These are phyloP conservation scores for Caenorhabditis zanzibari DNA, from an alignment of 2,888 invertebrate genomes.

Conservation along the genomic window DNA sequence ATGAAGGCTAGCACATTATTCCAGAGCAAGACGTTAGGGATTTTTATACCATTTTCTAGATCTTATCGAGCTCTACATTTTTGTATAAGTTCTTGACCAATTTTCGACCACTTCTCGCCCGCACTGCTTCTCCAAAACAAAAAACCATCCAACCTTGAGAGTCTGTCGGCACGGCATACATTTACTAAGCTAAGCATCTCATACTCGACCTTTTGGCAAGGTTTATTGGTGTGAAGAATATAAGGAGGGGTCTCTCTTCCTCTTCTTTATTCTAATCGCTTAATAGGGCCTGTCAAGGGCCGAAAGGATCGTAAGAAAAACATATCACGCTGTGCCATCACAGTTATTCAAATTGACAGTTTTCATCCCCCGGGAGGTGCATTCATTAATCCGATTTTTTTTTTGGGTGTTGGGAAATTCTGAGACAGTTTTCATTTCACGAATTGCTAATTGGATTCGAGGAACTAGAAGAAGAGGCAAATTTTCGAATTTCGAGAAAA, in stretches of 20 bases:
- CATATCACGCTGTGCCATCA: conserved; percentile 47
- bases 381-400: not conserved
- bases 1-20: too few relatives aligned
- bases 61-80: too few relatives aligned
- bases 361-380: not conserved
- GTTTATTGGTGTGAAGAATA: conserved; percentile 54
- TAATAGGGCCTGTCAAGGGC: conserved; percentile 37
- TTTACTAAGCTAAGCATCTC: not conserved
- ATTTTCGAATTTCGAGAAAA: conserved; percentile 9
- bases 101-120: too few relatives aligned
- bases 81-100: too few relatives aligned
- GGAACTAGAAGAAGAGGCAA: too few relatives aligned
- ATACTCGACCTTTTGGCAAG: conserved; percentile 65
- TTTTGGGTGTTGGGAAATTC: not conserved
- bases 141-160: too few relatives aligned
- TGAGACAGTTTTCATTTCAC: not conserved
- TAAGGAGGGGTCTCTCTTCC: conserved; percentile 11
- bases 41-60: too few relatives aligned
- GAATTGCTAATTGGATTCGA: conserved; percentile 50
- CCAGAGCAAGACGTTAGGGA: too few relatives aligned
- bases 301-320: conserved; percentile 10
- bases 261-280: conserved; percentile 49
- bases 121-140: too few relatives aligned
- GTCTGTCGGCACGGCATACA: too few relatives aligned
- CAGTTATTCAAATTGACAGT: conserved; percentile 39